Base-by-base conservation (phyloP, 2,888 invertebrate species). In the Drosophila infuscata region DNA sequence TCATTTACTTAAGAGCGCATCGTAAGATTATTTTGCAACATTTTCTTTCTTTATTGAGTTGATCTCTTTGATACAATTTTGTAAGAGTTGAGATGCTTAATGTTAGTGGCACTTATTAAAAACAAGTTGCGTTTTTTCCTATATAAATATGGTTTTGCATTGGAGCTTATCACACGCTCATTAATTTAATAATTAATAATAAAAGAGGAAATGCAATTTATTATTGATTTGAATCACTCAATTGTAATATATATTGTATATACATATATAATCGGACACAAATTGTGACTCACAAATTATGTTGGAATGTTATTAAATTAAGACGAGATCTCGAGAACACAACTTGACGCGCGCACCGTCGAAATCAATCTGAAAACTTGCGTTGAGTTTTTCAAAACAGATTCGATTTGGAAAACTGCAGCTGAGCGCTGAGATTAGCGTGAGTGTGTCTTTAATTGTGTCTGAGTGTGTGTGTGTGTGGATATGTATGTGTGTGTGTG, bases 341-440 rank as follows among this genome's bases (percentile, higher is more conserved):
- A 78, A 91, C 91, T 82, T 79, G 67, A 82, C 85, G 76, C 84
- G 80, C 74, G 79, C 83, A 85, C 85, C 75, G 81, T 79, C 80
- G 70, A 86, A 80, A 88, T 85, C 90, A 87, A 89, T 91, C 91
- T 91, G 79, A 89, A 91, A 87, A 83, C 86, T 78, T 59, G 81
- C 67, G 78, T 77, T 76, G 33, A 71, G 58, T 74, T 78, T 87
- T 88, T 89, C 61, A 70, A 89, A 86, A 81, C 77, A 81, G 70
- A 80, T 77, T 81, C 46, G 85, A 82, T 83, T 84, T 90, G 82
- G 62, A 80, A 87, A 91, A 81, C 58, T 56, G 71, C 61, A 59
- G 11, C 33, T 49, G 60, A 36, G 52, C 38, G n/a, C 48, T 30
- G 25, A 58, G 53, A 72, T 59, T 65, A 65, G 17, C 36, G 49